Conservation (phyloP, 2,113 vertebrate genomes). For the Chunga burmeisteri region DNA sequence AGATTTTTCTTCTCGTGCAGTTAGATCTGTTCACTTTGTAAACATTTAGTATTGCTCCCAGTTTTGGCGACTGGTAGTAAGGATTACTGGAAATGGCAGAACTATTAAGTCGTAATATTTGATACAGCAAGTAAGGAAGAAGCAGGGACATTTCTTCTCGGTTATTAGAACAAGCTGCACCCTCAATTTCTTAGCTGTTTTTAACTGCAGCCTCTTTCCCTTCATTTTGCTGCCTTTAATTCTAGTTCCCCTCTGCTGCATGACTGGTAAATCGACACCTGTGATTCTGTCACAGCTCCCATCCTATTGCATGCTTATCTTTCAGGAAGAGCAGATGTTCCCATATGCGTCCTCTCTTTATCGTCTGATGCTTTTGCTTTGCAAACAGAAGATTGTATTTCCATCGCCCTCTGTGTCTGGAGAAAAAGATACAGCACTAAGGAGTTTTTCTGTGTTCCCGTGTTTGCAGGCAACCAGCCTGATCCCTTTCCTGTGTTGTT, state of each 20-base stretch:
- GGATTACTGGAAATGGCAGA: neutral
- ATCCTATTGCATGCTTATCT: slow-evolving; percentile 13
- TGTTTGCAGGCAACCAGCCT: neutral
- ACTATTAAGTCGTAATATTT: neutral
- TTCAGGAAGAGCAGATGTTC: slow-evolving; percentile 45
- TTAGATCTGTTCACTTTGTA: neutral
- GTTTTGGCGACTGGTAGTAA: neutral
- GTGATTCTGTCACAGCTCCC: neutral
- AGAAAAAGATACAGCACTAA: slow-evolving; percentile 8
- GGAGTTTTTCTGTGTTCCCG: neutral
- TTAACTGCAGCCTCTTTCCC: neutral
- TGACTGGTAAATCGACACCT: neutral
- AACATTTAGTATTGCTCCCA: neutral
- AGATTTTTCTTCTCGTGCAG: neutral
- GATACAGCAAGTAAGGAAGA: neutral
- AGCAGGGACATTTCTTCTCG: neutral
- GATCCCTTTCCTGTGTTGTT: neutral
- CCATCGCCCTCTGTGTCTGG: slow-evolving; percentile 40
- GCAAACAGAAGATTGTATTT: slow-evolving; percentile 58
- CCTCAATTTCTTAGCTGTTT: neutral
- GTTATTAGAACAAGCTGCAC: neutral
- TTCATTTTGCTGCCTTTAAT: neutral
- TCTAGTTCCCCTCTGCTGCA: neutral
- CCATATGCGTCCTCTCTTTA: neutral
- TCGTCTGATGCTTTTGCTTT: slow-evolving; percentile 36